Conservation (phyloP, 2,113 vertebrate species). For the Tragulus kanchil region DNA sequence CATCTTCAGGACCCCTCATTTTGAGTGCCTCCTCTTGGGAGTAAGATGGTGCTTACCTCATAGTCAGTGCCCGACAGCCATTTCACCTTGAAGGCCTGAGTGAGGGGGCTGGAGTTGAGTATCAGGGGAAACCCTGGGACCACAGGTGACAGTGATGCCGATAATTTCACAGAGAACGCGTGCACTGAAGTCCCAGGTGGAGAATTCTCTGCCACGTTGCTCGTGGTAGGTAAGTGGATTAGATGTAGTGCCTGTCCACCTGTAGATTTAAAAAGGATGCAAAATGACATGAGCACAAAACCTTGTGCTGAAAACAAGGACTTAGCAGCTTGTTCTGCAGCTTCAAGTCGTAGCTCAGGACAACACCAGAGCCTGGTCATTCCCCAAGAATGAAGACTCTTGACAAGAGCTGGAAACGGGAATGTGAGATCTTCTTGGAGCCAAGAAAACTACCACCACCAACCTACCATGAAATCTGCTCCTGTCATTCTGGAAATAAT, state of each 20-base stretch:
- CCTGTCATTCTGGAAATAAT: neutral
- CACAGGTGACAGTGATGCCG: conserved; percentile 75
- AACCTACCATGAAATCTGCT: neutral
- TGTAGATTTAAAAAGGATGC: conserved; percentile 38
- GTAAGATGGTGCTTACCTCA: conserved; percentile 60
- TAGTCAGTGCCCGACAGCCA: conserved; percentile 59
- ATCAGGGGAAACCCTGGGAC: conserved; percentile 81
- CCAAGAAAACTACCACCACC: conserved; percentile 41
- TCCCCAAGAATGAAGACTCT: neutral
- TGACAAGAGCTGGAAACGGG: conserved; percentile 25
- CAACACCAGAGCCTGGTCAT: neutral
- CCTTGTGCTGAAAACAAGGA: neutral
- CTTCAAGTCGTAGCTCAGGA: neutral
- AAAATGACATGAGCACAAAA: neutral
- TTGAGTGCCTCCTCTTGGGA: fast-evolving
- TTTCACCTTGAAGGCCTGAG: conserved; percentile 86
- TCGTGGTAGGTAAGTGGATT: conserved; percentile 85
- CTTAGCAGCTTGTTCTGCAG: neutral
- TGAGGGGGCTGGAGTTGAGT: conserved; percentile 87
- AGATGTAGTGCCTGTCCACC: conserved; percentile 66
- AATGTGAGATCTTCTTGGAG: neutral
- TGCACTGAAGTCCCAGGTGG: conserved; percentile 82
- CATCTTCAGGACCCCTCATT: neutral
- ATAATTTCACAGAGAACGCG: conserved; percentile 84
- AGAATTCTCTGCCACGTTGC: conserved; percentile 84